phyloP scores from a whole-genome alignment of 2,113 vertebrate species.

The Bubalus kerabau region DNA sequence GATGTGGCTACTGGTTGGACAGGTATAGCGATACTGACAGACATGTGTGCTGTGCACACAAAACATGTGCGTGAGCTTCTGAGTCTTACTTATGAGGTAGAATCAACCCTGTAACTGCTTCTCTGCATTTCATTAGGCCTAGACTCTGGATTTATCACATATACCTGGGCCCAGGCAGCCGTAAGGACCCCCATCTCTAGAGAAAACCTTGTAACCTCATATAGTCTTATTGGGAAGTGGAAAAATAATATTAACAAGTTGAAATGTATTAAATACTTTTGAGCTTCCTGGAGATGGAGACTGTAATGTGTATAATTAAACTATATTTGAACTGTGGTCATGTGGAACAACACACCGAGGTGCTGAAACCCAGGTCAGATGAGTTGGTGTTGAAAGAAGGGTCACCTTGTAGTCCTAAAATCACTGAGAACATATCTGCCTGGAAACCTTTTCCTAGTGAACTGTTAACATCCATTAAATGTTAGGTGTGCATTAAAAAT shows the following conservation, averaged over 20 bases:
- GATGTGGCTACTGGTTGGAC: not conserved
- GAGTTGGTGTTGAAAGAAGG: not conserved
- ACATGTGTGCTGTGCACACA: not conserved
- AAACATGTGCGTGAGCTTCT: not conserved
- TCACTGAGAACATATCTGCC: not conserved
- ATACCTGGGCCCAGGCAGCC: not conserved
- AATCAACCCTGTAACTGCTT: not conserved
- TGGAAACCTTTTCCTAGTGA: slow-evolving; percentile 46
- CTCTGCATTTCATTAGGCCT: not conserved
- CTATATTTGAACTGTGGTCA: not conserved
- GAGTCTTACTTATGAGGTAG: not conserved
- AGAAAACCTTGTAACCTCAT: not conserved
- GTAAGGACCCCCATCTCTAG: not conserved
- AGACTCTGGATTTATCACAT: not conserved
- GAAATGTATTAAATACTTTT: not conserved
- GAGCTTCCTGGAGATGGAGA: not conserved
- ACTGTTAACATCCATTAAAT: slow-evolving; percentile 58
- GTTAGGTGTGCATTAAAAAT: slow-evolving; percentile 39
- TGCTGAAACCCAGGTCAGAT: not conserved
- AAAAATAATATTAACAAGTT: not conserved
- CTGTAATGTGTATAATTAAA: not conserved
- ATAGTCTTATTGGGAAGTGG: not conserved
- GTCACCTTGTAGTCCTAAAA: slow-evolving; percentile 1
- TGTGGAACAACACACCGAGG: not conserved
- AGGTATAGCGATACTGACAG: not conserved